Conservation (phyloP, 2,113 vertebrate genomes). For the Ceuthmochares aereus region DNA sequence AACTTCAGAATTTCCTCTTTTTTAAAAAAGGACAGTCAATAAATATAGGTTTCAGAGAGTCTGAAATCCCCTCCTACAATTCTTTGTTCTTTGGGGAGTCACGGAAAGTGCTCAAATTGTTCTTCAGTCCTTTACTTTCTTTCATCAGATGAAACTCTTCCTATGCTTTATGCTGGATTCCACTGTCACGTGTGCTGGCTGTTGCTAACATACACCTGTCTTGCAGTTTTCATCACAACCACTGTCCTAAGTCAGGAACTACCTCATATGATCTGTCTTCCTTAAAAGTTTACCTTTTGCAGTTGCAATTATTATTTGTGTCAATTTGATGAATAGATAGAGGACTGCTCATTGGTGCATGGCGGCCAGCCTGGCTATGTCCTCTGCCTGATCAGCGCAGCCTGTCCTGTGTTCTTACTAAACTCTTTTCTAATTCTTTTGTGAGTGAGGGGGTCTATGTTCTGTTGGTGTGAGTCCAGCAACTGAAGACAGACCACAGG, state of each 20-base stretch:
- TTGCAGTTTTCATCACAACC: neutral
- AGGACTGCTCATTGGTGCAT: constrained; percentile 31
- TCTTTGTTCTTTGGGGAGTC: neutral
- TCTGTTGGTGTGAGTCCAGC: neutral
- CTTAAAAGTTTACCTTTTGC: constrained; percentile 38
- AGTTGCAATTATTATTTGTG: neutral
- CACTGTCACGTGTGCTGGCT: neutral
- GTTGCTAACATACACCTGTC: neutral
- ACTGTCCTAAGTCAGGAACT: neutral
- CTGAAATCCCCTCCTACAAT: neutral
- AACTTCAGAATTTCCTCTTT: neutral
- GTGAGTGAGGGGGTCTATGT: neutral
- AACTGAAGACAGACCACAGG: neutral
- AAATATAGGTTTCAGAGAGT: neutral
- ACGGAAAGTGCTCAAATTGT: neutral
- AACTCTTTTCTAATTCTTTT: neutral
- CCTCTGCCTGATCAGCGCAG: neutral
- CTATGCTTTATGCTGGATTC: neutral
- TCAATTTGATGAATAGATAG: constrained; percentile 21
- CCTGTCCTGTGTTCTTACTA: neutral
- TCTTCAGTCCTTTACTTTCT: neutral
- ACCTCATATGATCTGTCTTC: constrained; percentile 3
- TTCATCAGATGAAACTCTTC: neutral
- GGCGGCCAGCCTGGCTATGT: neutral
- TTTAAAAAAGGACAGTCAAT: neutral